Conservation (phyloP, 2,888 invertebrate genomes). For the Phanerotoma sp. region DNA sequence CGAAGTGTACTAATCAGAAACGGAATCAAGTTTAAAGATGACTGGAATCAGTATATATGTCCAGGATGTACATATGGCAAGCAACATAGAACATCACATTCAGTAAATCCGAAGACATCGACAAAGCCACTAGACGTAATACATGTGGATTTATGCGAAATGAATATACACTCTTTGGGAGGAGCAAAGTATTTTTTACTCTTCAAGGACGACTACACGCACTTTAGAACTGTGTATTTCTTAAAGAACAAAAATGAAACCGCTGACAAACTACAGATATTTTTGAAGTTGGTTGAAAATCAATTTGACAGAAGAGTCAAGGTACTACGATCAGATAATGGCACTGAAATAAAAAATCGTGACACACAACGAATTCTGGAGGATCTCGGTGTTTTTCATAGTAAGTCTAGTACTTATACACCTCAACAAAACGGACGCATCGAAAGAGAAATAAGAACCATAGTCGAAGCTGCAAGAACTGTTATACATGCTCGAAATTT, state of each 20-base stretch:
- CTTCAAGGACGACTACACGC: conserved; percentile 39
- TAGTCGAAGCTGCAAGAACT: conserved; percentile 43
- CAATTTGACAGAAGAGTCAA: conserved; percentile 39
- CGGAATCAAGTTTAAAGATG: conserved; percentile 35
- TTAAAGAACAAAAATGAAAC: conserved; percentile 37
- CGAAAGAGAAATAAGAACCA: conserved; percentile 46
- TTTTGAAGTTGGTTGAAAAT: conserved; percentile 37
- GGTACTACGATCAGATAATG: conserved; percentile 15
- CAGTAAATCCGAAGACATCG: conserved; percentile 35
- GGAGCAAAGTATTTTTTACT: conserved; percentile 42
- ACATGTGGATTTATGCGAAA: conserved; percentile 42
- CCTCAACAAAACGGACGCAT: conserved; percentile 46
- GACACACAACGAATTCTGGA: conserved; percentile 29
- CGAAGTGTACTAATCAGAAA: conserved; percentile 32
- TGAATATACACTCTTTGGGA: conserved; percentile 37
- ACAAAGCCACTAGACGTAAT: conserved; percentile 34
- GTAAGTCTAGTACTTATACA: conserved; percentile 34
- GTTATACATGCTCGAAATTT: conserved; percentile 29
- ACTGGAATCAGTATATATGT: conserved; percentile 37
- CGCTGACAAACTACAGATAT: conserved; percentile 28
- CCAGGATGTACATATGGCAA: conserved; percentile 37
- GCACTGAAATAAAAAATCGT: conserved; percentile 42
- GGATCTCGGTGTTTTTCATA: conserved; percentile 39
- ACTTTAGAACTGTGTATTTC: conserved; percentile 40
- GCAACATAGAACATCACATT: conserved; percentile 37